These are phyloP conservation scores for Drosophila pseudotalamancana DNA, from an alignment of 2,888 invertebrate genomes.

Conservation along the genomic window DNA sequence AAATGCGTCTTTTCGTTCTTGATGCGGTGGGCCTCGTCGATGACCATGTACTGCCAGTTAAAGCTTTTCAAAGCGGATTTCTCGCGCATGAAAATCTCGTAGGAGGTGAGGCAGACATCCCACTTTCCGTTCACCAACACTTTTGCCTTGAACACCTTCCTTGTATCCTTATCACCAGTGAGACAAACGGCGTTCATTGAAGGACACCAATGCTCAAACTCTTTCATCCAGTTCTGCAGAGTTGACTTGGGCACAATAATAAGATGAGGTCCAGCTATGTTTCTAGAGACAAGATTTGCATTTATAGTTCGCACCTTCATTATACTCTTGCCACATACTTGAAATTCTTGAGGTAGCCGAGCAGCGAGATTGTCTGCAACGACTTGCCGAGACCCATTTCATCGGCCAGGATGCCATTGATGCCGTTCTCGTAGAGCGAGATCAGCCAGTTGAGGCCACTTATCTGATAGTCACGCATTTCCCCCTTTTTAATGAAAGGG, in stretches of 20 bases:
- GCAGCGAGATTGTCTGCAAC: conserved; percentile 97
- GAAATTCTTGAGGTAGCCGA: conserved; percentile 98
- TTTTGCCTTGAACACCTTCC: conserved; percentile 95
- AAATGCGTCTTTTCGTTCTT: conserved; percentile 99
- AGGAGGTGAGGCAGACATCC: conserved; percentile 99
- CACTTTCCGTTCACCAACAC: conserved; percentile 96
- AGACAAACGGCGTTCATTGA: conserved; percentile 95
- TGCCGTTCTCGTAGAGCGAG: conserved; percentile 98
- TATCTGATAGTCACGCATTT: conserved; percentile 98
- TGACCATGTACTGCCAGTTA: conserved; percentile 99
- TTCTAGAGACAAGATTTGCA: conserved; percentile 85
- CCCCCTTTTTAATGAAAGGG: conserved; percentile 94
- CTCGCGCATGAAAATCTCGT: conserved; percentile 99
- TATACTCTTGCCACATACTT: conserved; percentile 82
- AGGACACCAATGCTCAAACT: conserved; percentile 99
- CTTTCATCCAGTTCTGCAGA: conserved; percentile 98
- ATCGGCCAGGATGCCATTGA: conserved; percentile 99
- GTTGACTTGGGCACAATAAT: conserved; percentile 99
- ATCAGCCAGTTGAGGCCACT: conserved; percentile 99
- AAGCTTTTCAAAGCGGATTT: conserved; percentile 98
- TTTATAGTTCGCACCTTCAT: not conserved
- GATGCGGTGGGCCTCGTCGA: conserved; percentile 99
- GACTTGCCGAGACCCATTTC: conserved; percentile 99
- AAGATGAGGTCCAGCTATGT: conserved; percentile 96
- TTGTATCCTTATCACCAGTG: conserved; percentile 97